Conservation (phyloP, 2,888 invertebrate species). For the Cephus nigrinus region DNA sequence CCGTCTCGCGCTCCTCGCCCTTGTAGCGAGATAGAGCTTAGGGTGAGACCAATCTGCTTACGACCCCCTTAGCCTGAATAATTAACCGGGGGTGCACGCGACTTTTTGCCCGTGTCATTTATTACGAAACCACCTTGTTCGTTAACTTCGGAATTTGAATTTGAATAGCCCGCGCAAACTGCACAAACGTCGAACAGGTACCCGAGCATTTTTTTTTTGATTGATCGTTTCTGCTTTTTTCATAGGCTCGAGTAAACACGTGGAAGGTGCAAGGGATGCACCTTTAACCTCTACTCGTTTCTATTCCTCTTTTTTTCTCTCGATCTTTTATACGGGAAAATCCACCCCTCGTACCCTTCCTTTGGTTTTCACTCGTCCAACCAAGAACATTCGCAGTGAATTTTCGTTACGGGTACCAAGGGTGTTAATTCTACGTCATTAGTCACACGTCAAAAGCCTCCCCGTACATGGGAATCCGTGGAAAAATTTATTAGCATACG, state of each 20-base stretch:
- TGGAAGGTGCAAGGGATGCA: not conserved
- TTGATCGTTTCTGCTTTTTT: not conserved
- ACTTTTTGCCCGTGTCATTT: conserved; percentile 59
- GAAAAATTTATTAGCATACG: conserved; percentile 48
- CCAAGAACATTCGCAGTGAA: not conserved
- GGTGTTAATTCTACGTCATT: conserved; percentile 48
- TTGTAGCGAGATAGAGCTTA: conserved; percentile 54
- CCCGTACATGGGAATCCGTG: conserved; percentile 16
- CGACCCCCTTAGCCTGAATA: conserved; percentile 65
- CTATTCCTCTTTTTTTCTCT: not conserved
- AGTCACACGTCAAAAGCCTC: conserved; percentile 40
- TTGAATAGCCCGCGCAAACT: conserved; percentile 33
- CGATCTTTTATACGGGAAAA: not conserved
- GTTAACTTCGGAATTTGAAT: conserved; percentile 59
- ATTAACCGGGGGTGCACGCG: conserved; percentile 57
- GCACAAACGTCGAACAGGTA: not conserved
- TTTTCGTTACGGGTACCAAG: not conserved
- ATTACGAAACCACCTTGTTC: conserved; percentile 60
- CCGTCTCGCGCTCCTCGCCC: conserved; percentile 31
- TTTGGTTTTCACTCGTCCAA: not conserved
- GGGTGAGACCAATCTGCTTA: conserved; percentile 65
- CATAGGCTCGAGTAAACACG: not conserved
- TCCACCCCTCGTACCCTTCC: not conserved
- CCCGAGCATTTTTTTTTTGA: not conserved
- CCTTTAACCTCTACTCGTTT: not conserved